Base-by-base conservation (phyloP, 2,113 vertebrate genomes). In the Odocoileus virginianus region DNA sequence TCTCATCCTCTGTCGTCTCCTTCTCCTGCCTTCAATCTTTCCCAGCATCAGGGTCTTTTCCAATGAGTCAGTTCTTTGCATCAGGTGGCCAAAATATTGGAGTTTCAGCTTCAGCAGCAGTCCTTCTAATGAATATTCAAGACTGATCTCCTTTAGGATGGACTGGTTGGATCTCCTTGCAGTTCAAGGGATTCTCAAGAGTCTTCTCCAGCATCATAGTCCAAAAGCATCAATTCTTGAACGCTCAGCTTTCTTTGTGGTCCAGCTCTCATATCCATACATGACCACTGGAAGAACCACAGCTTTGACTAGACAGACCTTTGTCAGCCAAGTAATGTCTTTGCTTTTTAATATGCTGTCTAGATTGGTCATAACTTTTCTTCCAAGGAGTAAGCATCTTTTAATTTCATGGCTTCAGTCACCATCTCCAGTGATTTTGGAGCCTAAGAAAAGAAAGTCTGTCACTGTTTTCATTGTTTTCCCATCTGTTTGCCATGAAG, bases 1-100 rank as follows among this genome's bases (percentile, higher is more conserved):
- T 71, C n/a, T 71, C 67, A 71, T 71, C 10, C n/a, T 71, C 67
- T 71, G n/a, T 71, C 0, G 0, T 71, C 67, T 36, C 67, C 67
- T 71, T 71, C n/a, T 71, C 10, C n/a, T 40, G 19, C 4, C 67
- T 40, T 71, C 67, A 71, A 2, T 71, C n/a, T 71, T 71, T 71
- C n/a, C 67, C 67, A 71, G 10, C 57, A 71, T 40, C n/a, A 71
- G 67, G 5, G n/a, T 71, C 67, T 71, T 71, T 71, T 71, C 67
- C 19, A 40, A 0, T 40, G n/a, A 71, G 64, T 74, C 33, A 40
- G 67, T 13, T 74, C n/a, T 74, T 40, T 3, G 10, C 5, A 74
- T 74, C 67, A 74, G n/a, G 67, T 74, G 19, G n/a, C n/a, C 67
- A 74, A 40, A 71, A 19, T 71, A 71, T 23, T 40, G 67, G 33